Conservation (phyloP, 2,113 vertebrate species). For the Crotophaga sulcirostris region DNA sequence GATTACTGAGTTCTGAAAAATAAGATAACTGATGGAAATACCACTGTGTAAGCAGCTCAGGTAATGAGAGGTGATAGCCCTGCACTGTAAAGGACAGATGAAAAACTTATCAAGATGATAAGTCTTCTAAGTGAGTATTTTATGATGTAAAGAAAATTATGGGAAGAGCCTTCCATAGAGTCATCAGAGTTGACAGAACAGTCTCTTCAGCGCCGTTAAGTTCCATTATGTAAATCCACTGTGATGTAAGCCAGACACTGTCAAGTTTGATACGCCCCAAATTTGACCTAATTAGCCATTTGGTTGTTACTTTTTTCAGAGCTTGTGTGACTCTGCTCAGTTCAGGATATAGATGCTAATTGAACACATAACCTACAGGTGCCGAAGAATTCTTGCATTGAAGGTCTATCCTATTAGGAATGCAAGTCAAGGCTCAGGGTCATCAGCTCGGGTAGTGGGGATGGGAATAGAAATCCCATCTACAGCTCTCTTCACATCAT, state of each 20-base stretch:
- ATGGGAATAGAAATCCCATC: constrained; percentile 2
- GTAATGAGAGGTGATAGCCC: background rate
- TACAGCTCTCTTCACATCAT: background rate
- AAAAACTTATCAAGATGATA: background rate
- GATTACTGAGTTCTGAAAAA: constrained; percentile 32
- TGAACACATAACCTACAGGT: constrained; percentile 57
- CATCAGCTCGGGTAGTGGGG: background rate
- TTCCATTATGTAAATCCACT: constrained; percentile 64
- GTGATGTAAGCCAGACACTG: constrained; percentile 55
- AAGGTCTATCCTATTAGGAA: constrained; percentile 42
- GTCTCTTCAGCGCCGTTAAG: constrained; percentile 39
- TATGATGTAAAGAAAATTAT: background rate
- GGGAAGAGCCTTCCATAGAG: background rate
- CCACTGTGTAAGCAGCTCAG: background rate
- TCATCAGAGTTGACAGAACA: constrained; percentile 13
- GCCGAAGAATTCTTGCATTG: constrained; percentile 24
- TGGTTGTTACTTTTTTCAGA: constrained; percentile 62
- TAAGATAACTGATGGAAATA: constrained; percentile 12
- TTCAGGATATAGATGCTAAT: constrained; percentile 62
- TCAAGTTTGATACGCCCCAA: constrained; percentile 59
- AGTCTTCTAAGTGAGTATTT: background rate
- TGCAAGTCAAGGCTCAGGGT: constrained; percentile 48
- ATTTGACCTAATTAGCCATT: constrained; percentile 69
- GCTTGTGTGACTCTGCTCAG: background rate
- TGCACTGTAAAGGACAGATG: background rate